phyloP scores from a whole-genome alignment of 2,888 invertebrate genomes.

The Melipona beecheii region DNA sequence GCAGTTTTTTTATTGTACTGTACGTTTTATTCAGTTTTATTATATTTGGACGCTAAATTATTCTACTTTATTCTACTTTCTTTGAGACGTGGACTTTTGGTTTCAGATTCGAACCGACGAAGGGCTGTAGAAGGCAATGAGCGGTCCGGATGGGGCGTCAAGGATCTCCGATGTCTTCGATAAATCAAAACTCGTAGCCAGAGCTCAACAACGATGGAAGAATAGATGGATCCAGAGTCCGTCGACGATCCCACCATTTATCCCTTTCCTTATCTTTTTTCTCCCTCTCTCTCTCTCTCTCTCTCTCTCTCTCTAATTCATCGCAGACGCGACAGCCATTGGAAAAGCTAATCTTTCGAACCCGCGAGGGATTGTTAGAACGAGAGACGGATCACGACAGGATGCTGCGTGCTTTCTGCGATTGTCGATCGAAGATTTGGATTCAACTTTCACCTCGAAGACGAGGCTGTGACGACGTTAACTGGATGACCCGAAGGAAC shows the following conservation, averaged over 20 bases:
- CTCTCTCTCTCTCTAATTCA: conserved; percentile 40
- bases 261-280: conserved; percentile 9
- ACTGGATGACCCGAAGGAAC: conserved; percentile 25
- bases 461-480: conserved; percentile 28
- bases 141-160: conserved; percentile 72
- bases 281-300: not conserved
- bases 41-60: not conserved
- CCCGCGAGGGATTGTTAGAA: not conserved
- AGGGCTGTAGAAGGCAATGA: conserved; percentile 77
- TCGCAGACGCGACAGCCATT: conserved; percentile 56
- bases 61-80: not conserved
- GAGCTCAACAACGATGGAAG: conserved; percentile 58
- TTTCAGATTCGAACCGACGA: conserved; percentile 79
- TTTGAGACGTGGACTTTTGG: not conserved
- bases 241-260: conserved; percentile 55
- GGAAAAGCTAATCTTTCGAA: conserved; percentile 1
- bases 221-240: conserved; percentile 27
- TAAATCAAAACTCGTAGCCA: conserved; percentile 75
- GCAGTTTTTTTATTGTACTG: no score
- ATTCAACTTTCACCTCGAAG: not conserved
- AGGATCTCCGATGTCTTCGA: conserved; percentile 74
- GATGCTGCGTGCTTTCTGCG: conserved; percentile 43
- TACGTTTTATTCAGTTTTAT: no score
- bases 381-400: not conserved
- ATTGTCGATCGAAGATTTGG: conserved; percentile 36